These are phyloP conservation scores for Osmerus mordax DNA, from an alignment of 2,113 vertebrate species.

Conservation along the genomic window DNA sequence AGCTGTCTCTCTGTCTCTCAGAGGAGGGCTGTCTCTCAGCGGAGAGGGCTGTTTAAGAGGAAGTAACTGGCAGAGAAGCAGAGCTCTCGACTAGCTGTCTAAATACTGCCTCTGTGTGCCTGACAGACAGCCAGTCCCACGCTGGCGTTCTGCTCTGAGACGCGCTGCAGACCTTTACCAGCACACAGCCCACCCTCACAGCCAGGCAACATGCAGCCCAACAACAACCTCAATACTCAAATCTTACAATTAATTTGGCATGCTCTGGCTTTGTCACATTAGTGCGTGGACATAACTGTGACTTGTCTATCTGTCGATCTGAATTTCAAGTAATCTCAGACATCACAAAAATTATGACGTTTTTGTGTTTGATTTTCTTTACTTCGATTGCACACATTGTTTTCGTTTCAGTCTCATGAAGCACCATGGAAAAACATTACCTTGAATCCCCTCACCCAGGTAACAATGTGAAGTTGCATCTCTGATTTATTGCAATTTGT, in stretches of 20 bases:
- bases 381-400: too few relatives aligned
- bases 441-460: slow-evolving; percentile 30
- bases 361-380: too few relatives aligned
- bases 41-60: slow-evolving; percentile 68
- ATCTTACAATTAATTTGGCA: slow-evolving; percentile 52
- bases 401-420: too few relatives aligned
- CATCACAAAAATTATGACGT: too few relatives aligned
- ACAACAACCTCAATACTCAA: background rate
- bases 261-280: slow-evolving; percentile 37
- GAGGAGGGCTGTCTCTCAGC: slow-evolving; percentile 59
- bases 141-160: slow-evolving; percentile 57
- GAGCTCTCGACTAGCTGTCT: slow-evolving; percentile 69
- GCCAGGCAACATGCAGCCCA: slow-evolving; percentile 23
- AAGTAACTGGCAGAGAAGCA: slow-evolving; percentile 60
- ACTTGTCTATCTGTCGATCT: too few relatives aligned
- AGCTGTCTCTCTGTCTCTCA: slow-evolving; percentile 44
- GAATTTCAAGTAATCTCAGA: too few relatives aligned
- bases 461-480: slow-evolving; percentile 38
- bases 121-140: slow-evolving; percentile 64
- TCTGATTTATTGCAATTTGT: slow-evolving; percentile 74
- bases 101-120: slow-evolving; percentile 65
- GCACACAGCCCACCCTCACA: slow-evolving; percentile 36
- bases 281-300: background rate
- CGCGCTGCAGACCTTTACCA: slow-evolving; percentile 55
- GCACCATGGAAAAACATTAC: slow-evolving; percentile 9